phyloP scores from a whole-genome alignment of 1,140 invertebrate genomes.

The Copidosoma floridanum region DNA sequence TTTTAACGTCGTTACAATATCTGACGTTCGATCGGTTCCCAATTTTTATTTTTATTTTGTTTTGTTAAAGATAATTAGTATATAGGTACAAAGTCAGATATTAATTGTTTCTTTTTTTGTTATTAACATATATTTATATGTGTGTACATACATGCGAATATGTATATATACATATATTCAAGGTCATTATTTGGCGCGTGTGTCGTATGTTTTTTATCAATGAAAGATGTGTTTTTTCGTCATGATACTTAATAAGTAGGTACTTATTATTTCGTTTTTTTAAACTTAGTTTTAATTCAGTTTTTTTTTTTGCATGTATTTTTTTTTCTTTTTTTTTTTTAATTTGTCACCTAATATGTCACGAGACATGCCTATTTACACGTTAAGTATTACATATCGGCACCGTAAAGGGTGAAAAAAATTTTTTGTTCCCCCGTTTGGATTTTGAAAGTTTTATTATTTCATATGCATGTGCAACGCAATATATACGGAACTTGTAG shows the following conservation, averaged over 20 bases:
- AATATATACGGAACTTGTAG: no score
- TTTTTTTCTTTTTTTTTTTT: conserved; percentile 25
- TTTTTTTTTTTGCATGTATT: conserved; percentile 30
- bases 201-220: conserved; percentile 8
- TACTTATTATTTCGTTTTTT: no score
- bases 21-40: conserved; percentile 7
- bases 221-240: conserved; percentile 1
- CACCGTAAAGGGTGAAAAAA: conserved; percentile 42
- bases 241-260: no score
- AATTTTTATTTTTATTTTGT: conserved; percentile 25
- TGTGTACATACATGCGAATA: no score
- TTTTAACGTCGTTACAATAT: no score
- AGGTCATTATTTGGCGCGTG: conserved; percentile 32
- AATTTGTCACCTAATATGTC: conserved; percentile 39
- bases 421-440: conserved; percentile 24
- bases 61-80: conserved; percentile 47
- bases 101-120: conserved; percentile 45
- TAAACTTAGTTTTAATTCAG: conserved; percentile 10
- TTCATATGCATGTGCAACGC: no score
- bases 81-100: conserved; percentile 54
- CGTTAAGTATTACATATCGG: conserved; percentile 38
- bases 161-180: conserved; percentile 41
- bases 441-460: conserved; percentile 8
- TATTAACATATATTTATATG: no score
- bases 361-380: conserved; percentile 53